Evolutionary conservation across 2,797 vertebrate genomes (phyloP).

Genomic region (Urophycis tenuis): DNA sequence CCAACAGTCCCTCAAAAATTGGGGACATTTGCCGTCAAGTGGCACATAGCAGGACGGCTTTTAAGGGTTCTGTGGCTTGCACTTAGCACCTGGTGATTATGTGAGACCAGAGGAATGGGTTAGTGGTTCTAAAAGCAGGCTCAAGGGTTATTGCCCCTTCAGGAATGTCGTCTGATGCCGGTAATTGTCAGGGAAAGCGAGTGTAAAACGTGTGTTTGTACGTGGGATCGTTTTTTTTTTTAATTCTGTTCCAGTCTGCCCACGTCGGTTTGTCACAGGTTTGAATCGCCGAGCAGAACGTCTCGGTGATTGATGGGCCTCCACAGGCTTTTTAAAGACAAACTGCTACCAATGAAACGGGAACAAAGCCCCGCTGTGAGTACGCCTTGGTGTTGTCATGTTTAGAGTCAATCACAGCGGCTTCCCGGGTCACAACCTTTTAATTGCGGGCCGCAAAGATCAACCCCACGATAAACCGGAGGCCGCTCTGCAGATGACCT

Average conservation of each 20-base stretch:
- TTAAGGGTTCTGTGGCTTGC: conserved; percentile 48
- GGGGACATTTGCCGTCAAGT: conserved; percentile 40
- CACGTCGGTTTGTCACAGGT: too few relatives aligned
- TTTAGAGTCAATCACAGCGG: background rate
- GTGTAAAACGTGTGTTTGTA: too few relatives aligned
- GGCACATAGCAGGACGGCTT: conserved; percentile 45
- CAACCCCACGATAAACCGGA: conserved; percentile 33
- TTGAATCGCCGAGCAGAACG: too few relatives aligned
- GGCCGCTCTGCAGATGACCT: conserved; percentile 41
- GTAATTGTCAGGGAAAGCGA: too few relatives aligned
- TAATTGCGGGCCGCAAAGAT: conserved; percentile 33
- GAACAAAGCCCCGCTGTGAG: too few relatives aligned
- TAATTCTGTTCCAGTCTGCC: too few relatives aligned
- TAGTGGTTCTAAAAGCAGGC: conserved; percentile 34
- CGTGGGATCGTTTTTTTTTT: too few relatives aligned
- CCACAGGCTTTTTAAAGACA: too few relatives aligned
- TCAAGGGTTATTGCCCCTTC: conserved; percentile 23
- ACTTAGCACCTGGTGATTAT: conserved; percentile 45
- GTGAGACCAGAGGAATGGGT: conserved; percentile 34
- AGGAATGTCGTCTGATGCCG: conserved; percentile 29
- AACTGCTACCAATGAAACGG: too few relatives aligned
- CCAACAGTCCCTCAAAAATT: conserved; percentile 43
- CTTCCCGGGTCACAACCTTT: conserved; percentile 20
- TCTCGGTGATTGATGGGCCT: too few relatives aligned
- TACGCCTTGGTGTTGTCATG: background rate